A percentile compares a stretch with the other conserved stretches of the same genome.
These are phyloP conservation scores for Bombus picipes DNA, from an alignment of 1,140 invertebrate genomes.

Conservation along the genomic window DNA sequence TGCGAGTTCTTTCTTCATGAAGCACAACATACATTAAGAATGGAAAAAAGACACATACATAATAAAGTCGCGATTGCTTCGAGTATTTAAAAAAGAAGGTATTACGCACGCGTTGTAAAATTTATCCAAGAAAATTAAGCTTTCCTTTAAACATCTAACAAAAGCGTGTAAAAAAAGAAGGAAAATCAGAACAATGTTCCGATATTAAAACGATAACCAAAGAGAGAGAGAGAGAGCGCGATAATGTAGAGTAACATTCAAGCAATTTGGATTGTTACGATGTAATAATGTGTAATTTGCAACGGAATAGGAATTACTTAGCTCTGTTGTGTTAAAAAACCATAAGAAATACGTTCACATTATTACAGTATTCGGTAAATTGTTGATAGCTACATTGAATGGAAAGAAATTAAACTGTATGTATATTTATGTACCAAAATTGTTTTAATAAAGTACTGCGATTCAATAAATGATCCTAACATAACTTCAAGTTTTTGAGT, in stretches of 20 bases:
- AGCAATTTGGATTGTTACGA: constrained; percentile 39
- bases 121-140: not conserved
- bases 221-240: constrained; percentile 13
- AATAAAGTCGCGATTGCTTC: not conserved
- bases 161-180: not conserved
- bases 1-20: constrained; percentile 2
- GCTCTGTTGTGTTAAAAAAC: constrained; percentile 26
- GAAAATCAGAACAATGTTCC: not conserved
- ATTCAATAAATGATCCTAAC: constrained; percentile 69
- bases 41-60: not conserved
- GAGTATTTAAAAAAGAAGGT: not conserved
- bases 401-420: constrained; percentile 72
- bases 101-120: not conserved
- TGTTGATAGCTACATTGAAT: constrained; percentile 68
- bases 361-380: constrained; percentile 55
- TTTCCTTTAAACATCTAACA: not conserved
- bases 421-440: constrained; percentile 81
- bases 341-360: constrained; percentile 50
- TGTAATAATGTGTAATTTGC: constrained; percentile 44
- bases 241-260: constrained; percentile 35
- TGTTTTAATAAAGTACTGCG: constrained; percentile 80
- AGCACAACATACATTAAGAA: constrained; percentile 32
- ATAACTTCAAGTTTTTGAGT: constrained; percentile 10
- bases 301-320: not conserved
- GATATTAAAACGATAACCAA: constrained; percentile 43